A percentile compares a stretch with the other conserved stretches of the same genome.
phyloP scores from a whole-genome alignment of 2,113 vertebrate genomes.

The Eleginops maclovinus region DNA sequence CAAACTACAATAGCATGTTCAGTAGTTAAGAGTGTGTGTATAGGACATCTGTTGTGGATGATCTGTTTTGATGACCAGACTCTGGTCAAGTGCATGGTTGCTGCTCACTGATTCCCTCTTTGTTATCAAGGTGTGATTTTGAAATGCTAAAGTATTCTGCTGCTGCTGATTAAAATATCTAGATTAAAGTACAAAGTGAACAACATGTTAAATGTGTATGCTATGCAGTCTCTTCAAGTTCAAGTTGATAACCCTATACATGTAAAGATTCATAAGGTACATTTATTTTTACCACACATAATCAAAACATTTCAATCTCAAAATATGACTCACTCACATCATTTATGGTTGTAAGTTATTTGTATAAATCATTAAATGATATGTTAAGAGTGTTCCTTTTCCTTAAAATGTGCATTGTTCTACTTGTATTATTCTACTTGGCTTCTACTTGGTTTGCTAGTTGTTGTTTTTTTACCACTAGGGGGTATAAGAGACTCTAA shows the following conservation, averaged over 20 bases:
- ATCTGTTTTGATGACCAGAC: conserved; percentile 26
- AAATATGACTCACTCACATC: conserved; percentile 76
- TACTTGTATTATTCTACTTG: not conserved
- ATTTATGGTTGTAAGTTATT: conserved; percentile 90
- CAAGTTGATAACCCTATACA: conserved; percentile 18
- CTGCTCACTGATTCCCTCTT: conserved; percentile 62
- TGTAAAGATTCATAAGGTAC: conserved; percentile 28
- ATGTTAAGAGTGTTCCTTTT: conserved; percentile 85
- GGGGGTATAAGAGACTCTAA: not conserved
- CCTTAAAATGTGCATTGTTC: conserved; percentile 31
- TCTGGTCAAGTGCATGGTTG: conserved; percentile 54
- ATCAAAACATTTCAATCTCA: conserved; percentile 29
- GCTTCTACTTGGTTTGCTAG: conserved; percentile 2
- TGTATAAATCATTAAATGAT: conserved; percentile 85
- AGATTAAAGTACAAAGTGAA: conserved; percentile 66
- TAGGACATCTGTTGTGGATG: conserved; percentile 10
- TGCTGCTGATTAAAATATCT: conserved; percentile 67
- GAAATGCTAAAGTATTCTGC: conserved; percentile 69
- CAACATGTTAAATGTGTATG: conserved; percentile 39
- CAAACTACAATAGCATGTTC: conserved; percentile 10
- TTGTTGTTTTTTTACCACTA: conserved; percentile 23
- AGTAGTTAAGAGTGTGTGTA: not conserved
- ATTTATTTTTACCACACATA: conserved; percentile 22
- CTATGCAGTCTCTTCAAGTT: conserved; percentile 25
- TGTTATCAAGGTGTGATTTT: conserved; percentile 57